Base-by-base conservation (phyloP, 2,888 invertebrate genomes). In the Laothoe populi region DNA sequence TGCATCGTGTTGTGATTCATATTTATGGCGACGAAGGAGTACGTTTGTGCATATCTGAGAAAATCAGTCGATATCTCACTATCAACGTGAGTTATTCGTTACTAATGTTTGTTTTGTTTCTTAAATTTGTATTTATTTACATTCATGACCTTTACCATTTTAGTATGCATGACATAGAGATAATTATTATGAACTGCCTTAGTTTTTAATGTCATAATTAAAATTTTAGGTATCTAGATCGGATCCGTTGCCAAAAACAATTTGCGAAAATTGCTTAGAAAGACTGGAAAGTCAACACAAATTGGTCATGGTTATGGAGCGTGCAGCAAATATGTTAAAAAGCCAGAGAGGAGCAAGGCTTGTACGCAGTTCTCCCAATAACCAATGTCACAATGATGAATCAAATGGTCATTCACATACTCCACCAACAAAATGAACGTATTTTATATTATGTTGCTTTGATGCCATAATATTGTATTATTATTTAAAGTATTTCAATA, bases 1-100 rank as follows among this genome's bases (percentile, higher is more conserved):
- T 96, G 95, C 97, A 97, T 87, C 94, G 95, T 81, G 95, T 95
- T 77, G 97, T 97, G 62, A 95, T 97, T 73, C 97, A 97, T 83
- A 96, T 97, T 72, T 97, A 97, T 82, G 96, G 97, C 45, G 95
- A 96, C 74, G 96, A 96, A 90, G 97, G 96, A 59, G 94, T 95
- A 81, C 95, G 95, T 77, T 92, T 96, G 81, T 94, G 94, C 77
- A 93, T 97, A 69, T 95, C 96, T 38, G 95, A 96, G 77, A 97
- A 97, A 94, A 96, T 97, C 76, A 95, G 95, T 87, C 95, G 95
- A 77, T 95, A 96, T 84, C 93, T 97, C 65, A 97, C 97, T 65
- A 96, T 97, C 76, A 96, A 95, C 77, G 97, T 97, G 90, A 89
- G 94, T 89, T 62, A 31, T 65, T 48, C 8, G 26, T 2, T 8